Conservation (phyloP, 1,140 invertebrate genomes). For the Drosophila setifemur region DNA sequence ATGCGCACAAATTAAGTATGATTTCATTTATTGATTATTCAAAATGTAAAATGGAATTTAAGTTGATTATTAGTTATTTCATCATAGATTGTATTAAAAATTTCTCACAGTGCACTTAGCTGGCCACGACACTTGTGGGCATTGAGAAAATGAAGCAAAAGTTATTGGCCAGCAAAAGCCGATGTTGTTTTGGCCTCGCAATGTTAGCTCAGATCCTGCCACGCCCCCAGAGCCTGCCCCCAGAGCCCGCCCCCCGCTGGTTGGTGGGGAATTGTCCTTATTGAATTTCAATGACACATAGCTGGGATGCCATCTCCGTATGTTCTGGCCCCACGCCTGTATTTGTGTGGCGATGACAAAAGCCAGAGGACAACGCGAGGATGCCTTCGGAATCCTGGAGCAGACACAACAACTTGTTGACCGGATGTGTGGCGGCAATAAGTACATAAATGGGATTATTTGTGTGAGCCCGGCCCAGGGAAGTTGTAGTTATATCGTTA, state of each 20-base stretch:
- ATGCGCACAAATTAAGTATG: too few relatives aligned
- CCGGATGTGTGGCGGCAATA: slow-evolving; percentile 70
- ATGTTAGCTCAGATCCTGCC: slow-evolving; percentile 19
- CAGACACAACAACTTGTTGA: slow-evolving; percentile 71
- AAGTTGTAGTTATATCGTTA: slow-evolving; percentile 38
- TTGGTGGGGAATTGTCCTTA: slow-evolving; percentile 62
- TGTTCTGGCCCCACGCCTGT: slow-evolving; percentile 19
- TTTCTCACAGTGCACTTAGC: neutral
- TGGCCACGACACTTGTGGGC: neutral
- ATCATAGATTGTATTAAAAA: too few relatives aligned
- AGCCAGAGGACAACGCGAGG: slow-evolving; percentile 29
- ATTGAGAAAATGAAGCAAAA: slow-evolving; percentile 56
- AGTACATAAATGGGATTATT: slow-evolving; percentile 77
- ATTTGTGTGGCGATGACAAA: slow-evolving; percentile 65
- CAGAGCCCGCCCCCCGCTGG: neutral
- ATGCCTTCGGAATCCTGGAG: slow-evolving; percentile 36
- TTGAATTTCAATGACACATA: slow-evolving; percentile 76
- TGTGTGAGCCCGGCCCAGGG: slow-evolving; percentile 35
- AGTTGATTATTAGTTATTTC: too few relatives aligned
- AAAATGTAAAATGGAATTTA: too few relatives aligned
- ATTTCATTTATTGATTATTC: too few relatives aligned
- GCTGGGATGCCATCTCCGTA: slow-evolving; percentile 31
- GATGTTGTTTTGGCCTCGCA: slow-evolving; percentile 48
- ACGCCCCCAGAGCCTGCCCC: neutral
- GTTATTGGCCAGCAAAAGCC: slow-evolving; percentile 68